These are phyloP conservation scores for Heterodera carotae DNA, from an alignment of 1,140 invertebrate genomes.

Conservation along the genomic window DNA sequence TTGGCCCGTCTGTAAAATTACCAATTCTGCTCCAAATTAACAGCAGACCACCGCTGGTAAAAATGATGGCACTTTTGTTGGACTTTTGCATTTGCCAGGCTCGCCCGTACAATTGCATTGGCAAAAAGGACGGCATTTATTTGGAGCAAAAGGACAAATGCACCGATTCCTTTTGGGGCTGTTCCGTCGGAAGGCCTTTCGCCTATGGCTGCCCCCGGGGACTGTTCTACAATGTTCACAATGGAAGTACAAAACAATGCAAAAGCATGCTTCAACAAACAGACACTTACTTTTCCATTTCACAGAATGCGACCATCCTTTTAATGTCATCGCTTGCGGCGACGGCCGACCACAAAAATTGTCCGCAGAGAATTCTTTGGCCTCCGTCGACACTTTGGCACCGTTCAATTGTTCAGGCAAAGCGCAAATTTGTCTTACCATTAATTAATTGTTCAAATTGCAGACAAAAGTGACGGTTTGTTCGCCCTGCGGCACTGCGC, in stretches of 20 bases:
- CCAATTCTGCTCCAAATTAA: not conserved
- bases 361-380: not conserved
- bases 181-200: not conserved
- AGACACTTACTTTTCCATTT: not conserved
- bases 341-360: not conserved
- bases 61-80: not conserved
- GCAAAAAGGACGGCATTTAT: slow-evolving; percentile 2
- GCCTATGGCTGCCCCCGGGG: not conserved
- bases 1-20: not conserved
- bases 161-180: not conserved
- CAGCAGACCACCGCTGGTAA: not conserved
- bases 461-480: not conserved
- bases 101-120: not conserved
- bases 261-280: not conserved
- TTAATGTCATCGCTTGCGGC: not conserved
- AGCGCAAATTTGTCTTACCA: not conserved
- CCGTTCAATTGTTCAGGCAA: slow-evolving; percentile 1
- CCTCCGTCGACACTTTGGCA: not conserved
- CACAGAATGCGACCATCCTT: not conserved
- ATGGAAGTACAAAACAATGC: not conserved
- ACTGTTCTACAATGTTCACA: not conserved
- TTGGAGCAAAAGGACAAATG: not conserved
- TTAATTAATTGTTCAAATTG: not conserved
- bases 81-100: not conserved
- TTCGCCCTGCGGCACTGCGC: not conserved